phyloP scores from a whole-genome alignment of 2,113 vertebrate species.

The Riparia riparia region DNA sequence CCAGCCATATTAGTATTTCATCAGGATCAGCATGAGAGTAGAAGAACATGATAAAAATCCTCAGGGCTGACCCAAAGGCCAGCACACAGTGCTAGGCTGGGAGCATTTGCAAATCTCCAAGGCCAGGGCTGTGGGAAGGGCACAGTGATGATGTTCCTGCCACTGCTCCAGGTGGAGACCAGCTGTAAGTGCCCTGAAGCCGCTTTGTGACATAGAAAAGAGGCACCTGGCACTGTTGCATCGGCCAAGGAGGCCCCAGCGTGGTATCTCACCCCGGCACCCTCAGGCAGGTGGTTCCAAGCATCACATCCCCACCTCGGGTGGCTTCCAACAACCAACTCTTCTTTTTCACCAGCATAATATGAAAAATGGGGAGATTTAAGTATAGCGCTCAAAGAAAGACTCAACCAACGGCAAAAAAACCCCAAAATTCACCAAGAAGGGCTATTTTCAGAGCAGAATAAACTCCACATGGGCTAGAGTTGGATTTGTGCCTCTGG shows the following conservation, averaged over 20 bases:
- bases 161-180: rapidly evolving
- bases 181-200: neutral
- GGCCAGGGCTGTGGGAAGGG: neutral
- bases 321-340: neutral
- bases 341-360: rapidly evolving
- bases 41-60: neutral
- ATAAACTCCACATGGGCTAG: rapidly evolving
- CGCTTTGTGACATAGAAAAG: rapidly evolving
- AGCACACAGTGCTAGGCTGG: neutral
- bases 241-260: neutral
- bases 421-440: neutral
- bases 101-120: neutral
- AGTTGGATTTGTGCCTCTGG: neutral
- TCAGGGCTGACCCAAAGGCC: neutral
- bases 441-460: neutral
- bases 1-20: neutral
- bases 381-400: neutral
- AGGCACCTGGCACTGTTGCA: neutral
- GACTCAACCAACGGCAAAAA: neutral
- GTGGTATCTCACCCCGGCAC: neutral
- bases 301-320: rapidly evolving
- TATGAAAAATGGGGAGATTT: neutral
- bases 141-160: rapidly evolving
- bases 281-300: neutral
- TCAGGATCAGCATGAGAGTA: neutral